Evolutionary conservation across 2,888 invertebrate species (phyloP).

Genomic region (Ernsta delagoae): DNA sequence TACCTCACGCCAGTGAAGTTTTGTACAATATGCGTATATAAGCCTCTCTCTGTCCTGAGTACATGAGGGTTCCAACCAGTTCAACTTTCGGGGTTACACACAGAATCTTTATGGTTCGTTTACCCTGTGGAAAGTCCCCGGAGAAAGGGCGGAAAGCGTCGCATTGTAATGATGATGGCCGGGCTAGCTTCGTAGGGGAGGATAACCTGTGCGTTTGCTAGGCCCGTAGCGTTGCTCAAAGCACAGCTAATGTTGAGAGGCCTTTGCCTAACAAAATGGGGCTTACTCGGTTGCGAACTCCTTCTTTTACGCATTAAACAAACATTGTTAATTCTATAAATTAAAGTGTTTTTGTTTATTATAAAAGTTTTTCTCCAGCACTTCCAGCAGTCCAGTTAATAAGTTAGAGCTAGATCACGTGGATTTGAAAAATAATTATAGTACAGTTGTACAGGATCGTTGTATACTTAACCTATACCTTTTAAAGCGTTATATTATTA

Average conservation of each 20-base stretch:
- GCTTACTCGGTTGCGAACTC: conserved; percentile 80
- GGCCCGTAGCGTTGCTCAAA: conserved; percentile 78
- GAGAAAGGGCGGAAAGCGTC: conserved; percentile 81
- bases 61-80: conserved; percentile 68
- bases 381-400: too few species aligned
- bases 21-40: conserved; percentile 45
- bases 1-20: conserved; percentile 61
- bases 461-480: too few species aligned
- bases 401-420: too few species aligned
- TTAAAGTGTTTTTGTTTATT: too few species aligned
- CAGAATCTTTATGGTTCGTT: conserved; percentile 66
- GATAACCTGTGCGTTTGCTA: conserved; percentile 61
- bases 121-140: conserved; percentile 85
- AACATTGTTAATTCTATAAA: too few species aligned
- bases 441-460: too few species aligned
- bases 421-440: too few species aligned
- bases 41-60: neutral
- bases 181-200: conserved; percentile 67
- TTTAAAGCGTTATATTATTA: too few species aligned
- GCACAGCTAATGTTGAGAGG: conserved; percentile 77
- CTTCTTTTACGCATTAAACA: conserved; percentile 41
- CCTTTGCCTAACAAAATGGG: conserved; percentile 77
- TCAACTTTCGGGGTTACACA: conserved; percentile 76
- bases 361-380: too few species aligned
- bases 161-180: conserved; percentile 66